A percentile compares a stretch with the other conserved stretches of the same genome.
Evolutionary conservation across 2,797 vertebrate genomes (phyloP).

Genomic region (Anguilla obscura): DNA sequence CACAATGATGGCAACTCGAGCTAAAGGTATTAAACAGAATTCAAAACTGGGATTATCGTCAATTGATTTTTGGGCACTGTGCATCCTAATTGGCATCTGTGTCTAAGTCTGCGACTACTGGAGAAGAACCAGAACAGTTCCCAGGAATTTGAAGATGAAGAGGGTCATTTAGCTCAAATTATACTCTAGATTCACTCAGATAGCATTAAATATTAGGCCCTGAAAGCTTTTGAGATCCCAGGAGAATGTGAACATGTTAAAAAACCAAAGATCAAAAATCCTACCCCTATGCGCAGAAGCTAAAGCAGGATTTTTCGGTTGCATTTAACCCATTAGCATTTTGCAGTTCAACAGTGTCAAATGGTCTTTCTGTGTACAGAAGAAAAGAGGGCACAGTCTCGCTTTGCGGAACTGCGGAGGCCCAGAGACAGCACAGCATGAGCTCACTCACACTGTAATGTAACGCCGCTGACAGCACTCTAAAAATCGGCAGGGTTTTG

Average conservation of each 20-base stretch:
- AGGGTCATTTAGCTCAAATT: not conserved
- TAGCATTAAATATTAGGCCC: not conserved
- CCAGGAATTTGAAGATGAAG: not conserved
- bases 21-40: not conserved
- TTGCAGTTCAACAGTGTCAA: no score
- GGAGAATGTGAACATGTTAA: not conserved
- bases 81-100: not conserved
- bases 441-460: slow-evolving; percentile 73
- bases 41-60: not conserved
- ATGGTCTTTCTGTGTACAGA: no score
- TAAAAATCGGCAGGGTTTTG: slow-evolving; percentile 72
- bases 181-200: not conserved
- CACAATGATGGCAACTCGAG: not conserved
- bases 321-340: no score
- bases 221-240: not conserved
- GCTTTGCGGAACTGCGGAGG: not conserved
- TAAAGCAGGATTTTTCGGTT: no score
- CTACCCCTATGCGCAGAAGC: no score
- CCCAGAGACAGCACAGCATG: slow-evolving; percentile 43
- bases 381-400: not conserved
- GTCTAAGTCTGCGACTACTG: not conserved
- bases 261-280: no score
- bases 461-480: slow-evolving; percentile 74
- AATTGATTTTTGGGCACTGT: not conserved
- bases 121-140: not conserved